These are phyloP conservation scores for Sarcoramphus papa DNA, from an alignment of 2,797 vertebrate genomes.

Conservation along the genomic window DNA sequence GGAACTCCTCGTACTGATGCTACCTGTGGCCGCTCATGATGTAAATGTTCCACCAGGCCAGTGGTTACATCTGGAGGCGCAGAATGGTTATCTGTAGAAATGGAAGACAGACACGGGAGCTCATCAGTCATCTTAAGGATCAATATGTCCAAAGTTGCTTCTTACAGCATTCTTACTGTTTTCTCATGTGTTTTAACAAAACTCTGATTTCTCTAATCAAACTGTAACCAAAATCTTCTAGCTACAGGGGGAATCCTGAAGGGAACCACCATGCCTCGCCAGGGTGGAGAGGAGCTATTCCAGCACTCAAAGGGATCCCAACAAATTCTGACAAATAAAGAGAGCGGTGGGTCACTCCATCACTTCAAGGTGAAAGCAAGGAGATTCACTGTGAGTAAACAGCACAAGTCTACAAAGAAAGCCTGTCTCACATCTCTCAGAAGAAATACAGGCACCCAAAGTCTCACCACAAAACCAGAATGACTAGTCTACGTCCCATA, in stretches of 20 bases:
- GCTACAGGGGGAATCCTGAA: background rate
- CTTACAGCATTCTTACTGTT: background rate
- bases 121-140: background rate
- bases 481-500: background rate
- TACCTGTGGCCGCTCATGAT: slow-evolving; percentile 81
- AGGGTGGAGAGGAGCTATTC: background rate
- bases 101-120: slow-evolving; percentile 51
- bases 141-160: background rate
- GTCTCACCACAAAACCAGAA: background rate
- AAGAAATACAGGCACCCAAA: background rate
- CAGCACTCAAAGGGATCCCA: background rate
- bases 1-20: slow-evolving; percentile 84
- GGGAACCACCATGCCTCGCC: fast-evolving
- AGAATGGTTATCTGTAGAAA: slow-evolving; percentile 85
- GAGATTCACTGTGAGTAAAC: background rate
- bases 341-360: background rate
- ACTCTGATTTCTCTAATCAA: background rate
- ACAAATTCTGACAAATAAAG: background rate
- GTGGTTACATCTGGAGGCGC: slow-evolving; percentile 92
- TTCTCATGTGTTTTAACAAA: background rate
- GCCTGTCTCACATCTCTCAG: background rate
- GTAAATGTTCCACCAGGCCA: slow-evolving; percentile 81
- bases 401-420: background rate
- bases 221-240: background rate
- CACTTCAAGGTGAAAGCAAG: background rate